Evolutionary conservation across 2,888 invertebrate species (phyloP).

Genomic region (Megastigmus dorsalis): DNA sequence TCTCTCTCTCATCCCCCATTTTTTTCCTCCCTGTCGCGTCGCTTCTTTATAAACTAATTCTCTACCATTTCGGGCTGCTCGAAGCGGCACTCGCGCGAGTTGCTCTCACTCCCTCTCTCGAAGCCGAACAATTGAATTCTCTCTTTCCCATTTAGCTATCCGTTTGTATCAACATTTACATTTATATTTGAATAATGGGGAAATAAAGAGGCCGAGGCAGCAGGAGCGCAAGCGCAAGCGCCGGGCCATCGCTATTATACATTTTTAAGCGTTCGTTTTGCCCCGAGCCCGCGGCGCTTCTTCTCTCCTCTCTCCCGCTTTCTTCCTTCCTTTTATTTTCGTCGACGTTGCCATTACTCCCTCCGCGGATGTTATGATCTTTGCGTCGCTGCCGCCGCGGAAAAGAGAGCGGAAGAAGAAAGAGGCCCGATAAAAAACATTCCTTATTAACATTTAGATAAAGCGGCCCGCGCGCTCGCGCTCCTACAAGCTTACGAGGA

Average conservation of each 20-base stretch:
- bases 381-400: not conserved
- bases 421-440: slow-evolving; percentile 44
- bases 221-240: slow-evolving; percentile 47
- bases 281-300: slow-evolving; percentile 68
- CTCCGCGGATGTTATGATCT: slow-evolving; percentile 49
- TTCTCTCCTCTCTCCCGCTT: slow-evolving; percentile 1
- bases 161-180: slow-evolving; percentile 75
- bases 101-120: too few relatives aligned
- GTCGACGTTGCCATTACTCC: too few relatives aligned
- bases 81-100: slow-evolving; percentile 60
- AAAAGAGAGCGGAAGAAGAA: slow-evolving; percentile 12
- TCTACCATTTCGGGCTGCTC: slow-evolving; percentile 62
- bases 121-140: slow-evolving; percentile 74
- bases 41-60: slow-evolving; percentile 75
- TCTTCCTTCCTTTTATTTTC: not conserved
- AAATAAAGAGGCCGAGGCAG: slow-evolving; percentile 74
- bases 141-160: slow-evolving; percentile 74
- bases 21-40: slow-evolving; percentile 55
- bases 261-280: slow-evolving; percentile 68
- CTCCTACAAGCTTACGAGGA: too few relatives aligned
- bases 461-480: slow-evolving; percentile 66
- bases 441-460: slow-evolving; percentile 73
- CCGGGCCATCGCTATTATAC: slow-evolving; percentile 65
- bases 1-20: not conserved
- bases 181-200: slow-evolving; percentile 75